Evolutionary conservation across 30 jellyfish, hydroid and myxozoan genomes (phyloP), one percentile per base, ranked within the genome.

Genomic region (Euphysa ruthae): DNA sequence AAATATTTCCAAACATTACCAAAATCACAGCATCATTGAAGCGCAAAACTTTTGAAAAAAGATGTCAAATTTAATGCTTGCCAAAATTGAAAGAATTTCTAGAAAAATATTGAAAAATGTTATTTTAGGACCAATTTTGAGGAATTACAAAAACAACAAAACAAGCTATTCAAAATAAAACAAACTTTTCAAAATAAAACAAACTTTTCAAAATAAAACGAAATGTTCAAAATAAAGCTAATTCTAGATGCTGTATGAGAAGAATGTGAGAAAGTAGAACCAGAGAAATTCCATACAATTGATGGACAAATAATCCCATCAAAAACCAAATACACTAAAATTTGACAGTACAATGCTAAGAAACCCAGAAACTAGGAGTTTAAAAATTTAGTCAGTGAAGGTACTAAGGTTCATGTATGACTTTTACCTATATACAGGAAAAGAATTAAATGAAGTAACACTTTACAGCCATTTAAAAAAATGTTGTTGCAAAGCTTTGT

Each of bases 261-360:
- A 2, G 77, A 50, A 51, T 76, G 77, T 43, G 20, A 19, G 22
- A 43, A 35, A 46, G 25, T 80, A 8, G 21, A 1, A 16, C 88
- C 88, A 2, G 93, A 79, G 33, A 73, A 79, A 24, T 26, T 6
- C 14, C 88, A 79, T 35, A 7, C 85, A 24, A 52, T 79, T 46
- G 87, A 69, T 70, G 87, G 60, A 38, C 93, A 79, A 35, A 70
- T 68, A 22, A 76, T 77, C n/a, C 93, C 87, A 21, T 46, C 93
- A 27, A 77, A 77, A 38, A 43, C 87, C 35, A 66, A 69, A 56
- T 66, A 8, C 77, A 62, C 69, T 20, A 52, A 52, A 60, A 66
- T 78, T 26, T 44, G 86, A 56, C 93, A 78, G 87, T 78, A 78
- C 43, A 78, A 78, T 64, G 84, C 93, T 27, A 66, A 66, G 63